phyloP scores from a whole-genome alignment of 2,888 invertebrate genomes.

The Ophraella communa region DNA sequence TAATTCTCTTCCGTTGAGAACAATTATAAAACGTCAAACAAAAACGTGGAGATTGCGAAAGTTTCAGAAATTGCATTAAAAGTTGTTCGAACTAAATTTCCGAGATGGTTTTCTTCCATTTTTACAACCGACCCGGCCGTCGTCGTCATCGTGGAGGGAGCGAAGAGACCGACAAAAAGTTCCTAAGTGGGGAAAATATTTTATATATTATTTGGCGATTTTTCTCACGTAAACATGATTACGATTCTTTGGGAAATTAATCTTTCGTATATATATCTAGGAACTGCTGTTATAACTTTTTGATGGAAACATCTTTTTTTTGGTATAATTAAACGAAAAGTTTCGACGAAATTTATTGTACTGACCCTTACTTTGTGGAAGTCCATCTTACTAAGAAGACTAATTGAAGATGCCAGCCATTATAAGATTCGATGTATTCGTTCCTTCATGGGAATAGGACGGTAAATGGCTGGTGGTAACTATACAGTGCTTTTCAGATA shows the following conservation, averaged over 20 bases:
- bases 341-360: no score
- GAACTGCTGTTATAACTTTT: conserved; percentile 38
- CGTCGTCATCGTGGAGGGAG: conserved; percentile 27
- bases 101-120: conserved; percentile 25
- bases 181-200: conserved; percentile 34
- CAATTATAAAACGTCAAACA: conserved; percentile 31
- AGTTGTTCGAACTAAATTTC: conserved; percentile 25
- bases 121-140: no score
- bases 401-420: no score
- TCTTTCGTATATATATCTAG: conserved; percentile 37
- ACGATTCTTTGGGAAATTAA: conserved; percentile 41
- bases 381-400: no score
- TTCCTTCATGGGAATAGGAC: no score
- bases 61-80: conserved; percentile 37
- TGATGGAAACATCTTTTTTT: conserved; percentile 9
- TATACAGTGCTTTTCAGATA: no score
- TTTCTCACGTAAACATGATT: conserved; percentile 41
- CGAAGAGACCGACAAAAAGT: conserved; percentile 29
- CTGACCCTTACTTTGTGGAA: no score
- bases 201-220: conserved; percentile 39
- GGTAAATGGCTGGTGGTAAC: no score
- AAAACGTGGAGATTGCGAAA: conserved; percentile 27
- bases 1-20: conserved; percentile 11
- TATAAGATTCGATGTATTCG: no score
- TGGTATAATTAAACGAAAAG: conserved; percentile 9